These are phyloP conservation scores for Notospermus geniculatus DNA, from an alignment of 1,140 invertebrate species.

Conservation along the genomic window DNA sequence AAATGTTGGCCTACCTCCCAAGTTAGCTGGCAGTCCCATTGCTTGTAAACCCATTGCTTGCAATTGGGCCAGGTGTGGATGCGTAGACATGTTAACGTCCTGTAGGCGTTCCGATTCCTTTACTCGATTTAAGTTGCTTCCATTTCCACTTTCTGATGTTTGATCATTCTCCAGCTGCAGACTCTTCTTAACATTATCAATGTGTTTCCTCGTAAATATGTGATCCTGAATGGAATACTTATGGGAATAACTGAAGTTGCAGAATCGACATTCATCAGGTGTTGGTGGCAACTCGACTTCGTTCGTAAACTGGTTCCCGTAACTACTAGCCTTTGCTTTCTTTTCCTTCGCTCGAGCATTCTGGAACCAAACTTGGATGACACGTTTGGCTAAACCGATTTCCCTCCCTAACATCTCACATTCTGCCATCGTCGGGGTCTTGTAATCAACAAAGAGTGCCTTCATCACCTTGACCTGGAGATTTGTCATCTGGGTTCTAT, in stretches of 20 bases:
- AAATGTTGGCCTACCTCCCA: constrained; percentile 6
- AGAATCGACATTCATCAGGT: constrained; percentile 84
- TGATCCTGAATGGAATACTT: constrained; percentile 93
- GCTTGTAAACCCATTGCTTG: constrained; percentile 50
- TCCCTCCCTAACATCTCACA: constrained; percentile 91
- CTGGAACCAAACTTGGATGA: constrained; percentile 97
- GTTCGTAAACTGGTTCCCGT: constrained; percentile 27
- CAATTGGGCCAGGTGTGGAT: constrained; percentile 49
- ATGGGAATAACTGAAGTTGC: constrained; percentile 86
- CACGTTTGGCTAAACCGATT: constrained; percentile 87
- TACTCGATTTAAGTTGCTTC: constrained; percentile 28
- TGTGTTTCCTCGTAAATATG: constrained; percentile 81
- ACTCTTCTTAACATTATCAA: constrained; percentile 61
- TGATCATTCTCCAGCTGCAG: constrained; percentile 46
- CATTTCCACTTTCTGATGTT: constrained; percentile 29
- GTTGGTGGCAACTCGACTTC: constrained; percentile 40
- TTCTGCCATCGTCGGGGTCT: constrained; percentile 98
- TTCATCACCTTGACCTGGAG: constrained; percentile 93
- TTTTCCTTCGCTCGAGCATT: constrained; percentile 99
- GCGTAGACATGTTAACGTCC: constrained; percentile 15
- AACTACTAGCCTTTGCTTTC: constrained; percentile 64
- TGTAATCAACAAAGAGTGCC: constrained; percentile 89
- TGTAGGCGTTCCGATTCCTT: not conserved
- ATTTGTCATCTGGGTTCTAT: constrained; percentile 84
- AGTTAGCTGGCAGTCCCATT: constrained; percentile 25